phyloP scores from a whole-genome alignment of 1,140 invertebrate genomes.

The Drosophila burlai region DNA sequence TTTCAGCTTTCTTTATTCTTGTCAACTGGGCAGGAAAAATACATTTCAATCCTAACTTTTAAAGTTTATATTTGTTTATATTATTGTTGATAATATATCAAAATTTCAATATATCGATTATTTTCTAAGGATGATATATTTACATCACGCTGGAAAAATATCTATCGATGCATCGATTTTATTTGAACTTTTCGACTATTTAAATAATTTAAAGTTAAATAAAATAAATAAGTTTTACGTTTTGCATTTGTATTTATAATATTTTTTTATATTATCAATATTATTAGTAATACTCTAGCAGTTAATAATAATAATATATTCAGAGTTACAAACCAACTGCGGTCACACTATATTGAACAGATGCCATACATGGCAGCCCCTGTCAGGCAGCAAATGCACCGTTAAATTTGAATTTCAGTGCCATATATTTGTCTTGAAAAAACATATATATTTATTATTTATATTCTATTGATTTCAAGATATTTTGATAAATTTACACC shows the following conservation, averaged over 20 bases:
- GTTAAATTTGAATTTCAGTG: neutral
- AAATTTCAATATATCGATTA: no score
- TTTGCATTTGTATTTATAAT: no score
- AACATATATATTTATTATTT: neutral
- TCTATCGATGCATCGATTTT: no score
- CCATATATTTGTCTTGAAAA: neutral
- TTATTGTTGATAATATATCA: no score
- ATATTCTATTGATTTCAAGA: no score
- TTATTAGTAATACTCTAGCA: neutral
- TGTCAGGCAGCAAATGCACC: neutral
- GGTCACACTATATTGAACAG: neutral
- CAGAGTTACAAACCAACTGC: neutral
- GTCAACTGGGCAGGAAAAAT: neutral
- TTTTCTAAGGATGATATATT: no score
- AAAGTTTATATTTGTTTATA: neutral
- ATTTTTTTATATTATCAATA: neutral
- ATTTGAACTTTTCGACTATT: no score
- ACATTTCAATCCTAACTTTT: neutral
- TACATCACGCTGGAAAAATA: no score
- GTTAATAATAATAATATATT: no score
- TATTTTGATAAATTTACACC: no score
- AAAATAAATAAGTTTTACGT: no score
- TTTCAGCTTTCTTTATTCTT: slow-evolving; percentile 6
- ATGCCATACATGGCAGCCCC: slow-evolving; percentile 5
- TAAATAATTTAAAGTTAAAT: no score